Percentiles rank a stretch among this genome's conserved stretches.
These are phyloP conservation scores for Sebastes steindachneri DNA, from an alignment of 2,797 vertebrate genomes.

Conservation along the genomic window DNA sequence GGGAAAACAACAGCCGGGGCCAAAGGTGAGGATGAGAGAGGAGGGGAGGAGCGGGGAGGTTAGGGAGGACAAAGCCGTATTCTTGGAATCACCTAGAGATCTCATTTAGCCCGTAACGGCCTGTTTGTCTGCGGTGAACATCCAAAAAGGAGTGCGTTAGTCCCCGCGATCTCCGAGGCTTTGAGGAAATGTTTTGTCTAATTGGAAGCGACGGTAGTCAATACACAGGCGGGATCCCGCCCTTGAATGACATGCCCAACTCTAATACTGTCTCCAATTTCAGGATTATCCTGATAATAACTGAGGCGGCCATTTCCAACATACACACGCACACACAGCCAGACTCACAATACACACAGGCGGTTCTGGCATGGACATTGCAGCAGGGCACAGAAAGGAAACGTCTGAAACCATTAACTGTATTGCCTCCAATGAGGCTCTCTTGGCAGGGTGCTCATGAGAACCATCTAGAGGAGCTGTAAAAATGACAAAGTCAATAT, in stretches of 20 bases:
- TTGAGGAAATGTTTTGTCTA: conserved; percentile 79
- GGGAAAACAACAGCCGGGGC: conserved; percentile 73
- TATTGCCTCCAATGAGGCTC: conserved; percentile 68
- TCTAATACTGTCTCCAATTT: conserved; percentile 83
- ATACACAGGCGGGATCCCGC: conserved; percentile 75
- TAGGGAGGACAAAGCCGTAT: conserved; percentile 59
- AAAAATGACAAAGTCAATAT: conserved; percentile 84
- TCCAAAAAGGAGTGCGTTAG: conserved; percentile 54
- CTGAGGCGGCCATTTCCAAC: conserved; percentile 71
- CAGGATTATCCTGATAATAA: conserved; percentile 83
- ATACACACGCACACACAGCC: conserved; percentile 55
- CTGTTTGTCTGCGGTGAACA: conserved; percentile 56
- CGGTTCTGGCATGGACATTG: conserved; percentile 64
- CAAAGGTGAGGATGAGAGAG: conserved; percentile 70
- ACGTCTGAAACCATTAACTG: conserved; percentile 75
- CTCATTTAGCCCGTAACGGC: conserved; percentile 51
- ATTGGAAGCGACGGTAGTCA: conserved; percentile 80
- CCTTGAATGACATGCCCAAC: conserved; percentile 77
- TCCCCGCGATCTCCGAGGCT: conserved; percentile 56
- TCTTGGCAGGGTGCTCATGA: conserved; percentile 76
- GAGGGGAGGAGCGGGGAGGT: conserved; percentile 48
- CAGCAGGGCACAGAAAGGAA: conserved; percentile 66
- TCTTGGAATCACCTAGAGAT: conserved; percentile 58
- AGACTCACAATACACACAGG: conserved; percentile 61
- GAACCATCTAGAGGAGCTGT: conserved; percentile 77